These are phyloP conservation scores for Julus scanicus DNA, from an alignment of 2,888 invertebrate genomes.

Conservation along the genomic window DNA sequence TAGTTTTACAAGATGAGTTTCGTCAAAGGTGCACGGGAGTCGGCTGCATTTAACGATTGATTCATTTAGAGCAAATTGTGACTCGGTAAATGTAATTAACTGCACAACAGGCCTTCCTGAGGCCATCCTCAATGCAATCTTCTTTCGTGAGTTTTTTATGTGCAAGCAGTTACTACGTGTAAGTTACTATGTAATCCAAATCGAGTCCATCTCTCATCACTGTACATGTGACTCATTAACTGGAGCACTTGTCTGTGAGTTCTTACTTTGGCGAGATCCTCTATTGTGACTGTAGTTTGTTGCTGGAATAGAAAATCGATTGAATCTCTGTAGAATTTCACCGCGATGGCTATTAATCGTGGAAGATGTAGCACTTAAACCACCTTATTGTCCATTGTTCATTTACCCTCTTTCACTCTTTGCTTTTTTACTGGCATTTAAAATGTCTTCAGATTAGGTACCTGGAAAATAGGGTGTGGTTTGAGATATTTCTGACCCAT, in stretches of 20 bases:
- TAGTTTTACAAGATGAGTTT: slow-evolving; percentile 22
- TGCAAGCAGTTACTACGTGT: not conserved
- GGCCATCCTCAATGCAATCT: slow-evolving; percentile 7
- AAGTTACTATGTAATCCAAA: slow-evolving; percentile 13
- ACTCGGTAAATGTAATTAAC: slow-evolving; percentile 39
- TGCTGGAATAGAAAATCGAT: not conserved
- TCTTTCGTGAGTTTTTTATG: not conserved
- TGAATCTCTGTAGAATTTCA: not conserved
- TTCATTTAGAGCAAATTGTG: slow-evolving; percentile 39
- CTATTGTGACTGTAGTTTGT: not conserved
- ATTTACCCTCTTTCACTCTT: not conserved
- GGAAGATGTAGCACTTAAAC: not conserved
- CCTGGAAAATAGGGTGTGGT: not conserved
- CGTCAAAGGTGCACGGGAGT: not conserved
- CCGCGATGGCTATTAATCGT: not conserved
- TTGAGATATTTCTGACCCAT: not conserved
- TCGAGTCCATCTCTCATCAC: not conserved
- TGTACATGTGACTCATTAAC: not conserved
- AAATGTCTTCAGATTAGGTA: not conserved
- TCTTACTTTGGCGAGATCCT: not conserved
- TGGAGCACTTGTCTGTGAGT: slow-evolving; percentile 1
- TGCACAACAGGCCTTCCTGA: slow-evolving; percentile 17
- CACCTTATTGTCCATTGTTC: not conserved
- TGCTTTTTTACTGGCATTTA: not conserved
- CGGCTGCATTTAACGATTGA: slow-evolving; percentile 13